A percentile compares a stretch with the other conserved stretches of the same genome.
phyloP scores from a whole-genome alignment of 2,888 invertebrate species.

The Drosophila stalkeri region DNA sequence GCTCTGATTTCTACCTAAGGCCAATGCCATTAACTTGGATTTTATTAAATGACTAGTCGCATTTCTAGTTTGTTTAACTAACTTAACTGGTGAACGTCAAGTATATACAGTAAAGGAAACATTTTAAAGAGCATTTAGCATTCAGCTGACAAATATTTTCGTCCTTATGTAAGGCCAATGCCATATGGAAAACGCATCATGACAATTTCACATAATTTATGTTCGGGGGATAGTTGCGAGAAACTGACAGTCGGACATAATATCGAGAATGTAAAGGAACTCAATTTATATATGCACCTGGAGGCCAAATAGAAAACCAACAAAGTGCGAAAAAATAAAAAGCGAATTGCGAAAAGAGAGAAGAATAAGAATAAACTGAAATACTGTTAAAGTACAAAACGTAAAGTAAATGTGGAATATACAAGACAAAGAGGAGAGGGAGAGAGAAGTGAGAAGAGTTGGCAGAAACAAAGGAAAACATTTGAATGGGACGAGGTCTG shows the following conservation, averaged over 20 bases:
- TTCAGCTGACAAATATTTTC: background rate
- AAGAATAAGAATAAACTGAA: slow-evolving; percentile 5
- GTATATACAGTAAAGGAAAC: background rate
- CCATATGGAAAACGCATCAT: slow-evolving; percentile 50
- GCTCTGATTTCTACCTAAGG: slow-evolving; percentile 45
- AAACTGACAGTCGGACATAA: slow-evolving; percentile 53
- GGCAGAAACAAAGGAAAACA: slow-evolving; percentile 63
- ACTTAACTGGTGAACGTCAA: background rate
- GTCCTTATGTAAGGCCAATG: slow-evolving; percentile 30
- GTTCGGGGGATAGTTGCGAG: slow-evolving; percentile 8
- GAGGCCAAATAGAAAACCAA: slow-evolving; percentile 34
- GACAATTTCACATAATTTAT: slow-evolving; percentile 18
- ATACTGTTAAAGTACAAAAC: slow-evolving; percentile 11
- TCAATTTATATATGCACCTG: slow-evolving; percentile 38
- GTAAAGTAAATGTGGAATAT: slow-evolving; percentile 23
- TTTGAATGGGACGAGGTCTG: slow-evolving; percentile 29
- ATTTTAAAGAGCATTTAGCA: background rate
- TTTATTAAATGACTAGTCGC: slow-evolving; percentile 10
- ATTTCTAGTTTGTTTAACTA: background rate
- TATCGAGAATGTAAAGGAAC: slow-evolving; percentile 57
- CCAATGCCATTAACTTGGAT: slow-evolving; percentile 18
- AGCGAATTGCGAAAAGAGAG: slow-evolving; percentile 16
- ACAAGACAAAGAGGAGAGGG: slow-evolving; percentile 6
- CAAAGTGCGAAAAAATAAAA: slow-evolving; percentile 68
- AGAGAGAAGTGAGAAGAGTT: slow-evolving; percentile 25